Conservation (phyloP, 2,113 vertebrate species). For the Laterallus jamaicensis region DNA sequence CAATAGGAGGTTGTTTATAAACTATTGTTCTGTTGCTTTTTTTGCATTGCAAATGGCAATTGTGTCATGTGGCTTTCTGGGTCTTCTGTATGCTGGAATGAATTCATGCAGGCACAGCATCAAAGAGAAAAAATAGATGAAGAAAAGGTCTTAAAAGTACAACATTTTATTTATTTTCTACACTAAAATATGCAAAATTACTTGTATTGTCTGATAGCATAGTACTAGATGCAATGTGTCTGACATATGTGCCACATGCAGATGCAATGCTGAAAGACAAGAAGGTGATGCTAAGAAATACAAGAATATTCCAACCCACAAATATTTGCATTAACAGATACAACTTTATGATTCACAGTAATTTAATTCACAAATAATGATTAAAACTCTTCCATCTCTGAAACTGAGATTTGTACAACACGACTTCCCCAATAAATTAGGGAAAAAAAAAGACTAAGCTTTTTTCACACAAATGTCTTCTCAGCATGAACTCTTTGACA, state of each 20-base stretch:
- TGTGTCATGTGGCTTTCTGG: neutral
- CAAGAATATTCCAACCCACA: neutral
- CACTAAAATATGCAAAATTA: neutral
- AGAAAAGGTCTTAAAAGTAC: neutral
- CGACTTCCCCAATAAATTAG: neutral
- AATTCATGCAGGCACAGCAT: neutral
- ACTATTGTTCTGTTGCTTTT: neutral
- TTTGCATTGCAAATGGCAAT: neutral
- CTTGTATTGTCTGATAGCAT: neutral
- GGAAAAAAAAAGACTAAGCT: neutral
- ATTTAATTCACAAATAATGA: neutral
- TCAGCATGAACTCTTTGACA: neutral
- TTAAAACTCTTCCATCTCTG: neutral
- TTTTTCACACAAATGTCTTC: neutral
- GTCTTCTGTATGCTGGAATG: neutral
- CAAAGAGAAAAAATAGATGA: neutral
- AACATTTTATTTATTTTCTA: neutral
- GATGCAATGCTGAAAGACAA: neutral
- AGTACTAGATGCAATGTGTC: neutral
- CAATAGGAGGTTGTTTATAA: neutral
- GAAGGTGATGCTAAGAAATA: neutral
- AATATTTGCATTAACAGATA: neutral
- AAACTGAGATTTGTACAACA: neutral
- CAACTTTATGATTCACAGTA: neutral
- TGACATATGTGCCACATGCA: neutral